Conservation (phyloP, 1,140 invertebrate genomes). For the Agraylea sexmaculata region DNA sequence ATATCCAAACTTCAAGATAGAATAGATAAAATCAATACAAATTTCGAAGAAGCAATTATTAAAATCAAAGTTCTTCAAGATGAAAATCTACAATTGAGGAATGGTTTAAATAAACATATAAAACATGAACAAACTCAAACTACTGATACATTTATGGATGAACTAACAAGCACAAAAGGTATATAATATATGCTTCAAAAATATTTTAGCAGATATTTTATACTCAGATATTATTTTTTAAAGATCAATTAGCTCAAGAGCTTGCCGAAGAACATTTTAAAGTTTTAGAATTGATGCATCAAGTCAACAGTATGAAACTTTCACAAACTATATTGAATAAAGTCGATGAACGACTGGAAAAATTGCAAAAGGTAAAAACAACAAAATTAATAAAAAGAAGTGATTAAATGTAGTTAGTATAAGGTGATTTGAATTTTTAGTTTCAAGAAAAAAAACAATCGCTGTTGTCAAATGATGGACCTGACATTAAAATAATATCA, state of each 20-base stretch:
- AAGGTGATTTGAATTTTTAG: background rate
- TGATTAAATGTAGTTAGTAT: background rate
- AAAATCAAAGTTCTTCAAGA: conserved; percentile 3
- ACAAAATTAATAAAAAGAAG: background rate
- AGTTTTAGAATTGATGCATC: background rate
- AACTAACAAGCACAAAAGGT: background rate
- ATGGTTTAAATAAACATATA: too few species aligned
- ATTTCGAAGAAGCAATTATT: too few species aligned
- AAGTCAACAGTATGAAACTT: background rate
- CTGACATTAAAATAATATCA: background rate
- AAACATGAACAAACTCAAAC: background rate
- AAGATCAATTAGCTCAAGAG: background rate
- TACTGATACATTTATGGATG: background rate
- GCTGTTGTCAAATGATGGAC: background rate
- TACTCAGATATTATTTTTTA: background rate
- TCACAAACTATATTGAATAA: background rate
- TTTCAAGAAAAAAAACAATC: background rate
- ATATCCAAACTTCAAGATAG: too few species aligned
- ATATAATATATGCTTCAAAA: background rate
- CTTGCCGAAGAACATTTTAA: conserved; percentile 3
- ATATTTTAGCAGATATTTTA: background rate
- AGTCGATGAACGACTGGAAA: background rate
- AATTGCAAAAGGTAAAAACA: background rate
- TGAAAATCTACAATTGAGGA: background rate
- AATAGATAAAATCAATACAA: too few species aligned